Percentiles rank a stretch among this genome's conserved stretches.
These are phyloP conservation scores for Achatina immaculata DNA, from an alignment of 1,140 invertebrate genomes.

Conservation along the genomic window DNA sequence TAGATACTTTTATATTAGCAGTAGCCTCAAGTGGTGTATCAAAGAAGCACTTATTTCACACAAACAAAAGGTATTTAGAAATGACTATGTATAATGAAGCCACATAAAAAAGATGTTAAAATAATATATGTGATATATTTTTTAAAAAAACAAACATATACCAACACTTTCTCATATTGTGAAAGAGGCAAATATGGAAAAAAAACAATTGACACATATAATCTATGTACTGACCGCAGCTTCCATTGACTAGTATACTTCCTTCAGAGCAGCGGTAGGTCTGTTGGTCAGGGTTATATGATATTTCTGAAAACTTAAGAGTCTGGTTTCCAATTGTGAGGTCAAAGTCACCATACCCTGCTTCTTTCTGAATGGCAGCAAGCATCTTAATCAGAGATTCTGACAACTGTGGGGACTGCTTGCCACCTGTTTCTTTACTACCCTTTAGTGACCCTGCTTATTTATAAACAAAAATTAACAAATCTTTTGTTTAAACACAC, in stretches of 20 bases:
- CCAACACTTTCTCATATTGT: too few relatives aligned
- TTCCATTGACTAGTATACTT: constrained; percentile 63
- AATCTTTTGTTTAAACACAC: not conserved
- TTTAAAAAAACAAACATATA: too few relatives aligned
- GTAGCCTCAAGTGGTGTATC: too few relatives aligned
- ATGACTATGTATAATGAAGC: too few relatives aligned
- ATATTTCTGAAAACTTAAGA: constrained; percentile 60
- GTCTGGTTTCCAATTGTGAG: constrained; percentile 59
- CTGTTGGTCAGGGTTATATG: constrained; percentile 57
- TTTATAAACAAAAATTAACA: not conserved
- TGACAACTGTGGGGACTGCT: constrained; percentile 49
- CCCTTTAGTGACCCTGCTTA: constrained; percentile 47
- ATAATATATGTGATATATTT: too few relatives aligned
- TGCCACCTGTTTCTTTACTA: constrained; percentile 40
- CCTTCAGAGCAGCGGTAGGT: constrained; percentile 70
- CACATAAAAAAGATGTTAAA: too few relatives aligned
- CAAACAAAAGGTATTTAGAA: too few relatives aligned
- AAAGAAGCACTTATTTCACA: too few relatives aligned
- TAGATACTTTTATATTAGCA: too few relatives aligned
- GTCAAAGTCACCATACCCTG: constrained; percentile 66
- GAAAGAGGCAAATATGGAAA: too few relatives aligned
- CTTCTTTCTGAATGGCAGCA: constrained; percentile 61
- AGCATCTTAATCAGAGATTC: constrained; percentile 58
- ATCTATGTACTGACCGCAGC: constrained; percentile 68
- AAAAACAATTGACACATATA: not conserved